phyloP scores from a whole-genome alignment of 1,140 invertebrate species.

The Anagrus nilaparvatae region DNA sequence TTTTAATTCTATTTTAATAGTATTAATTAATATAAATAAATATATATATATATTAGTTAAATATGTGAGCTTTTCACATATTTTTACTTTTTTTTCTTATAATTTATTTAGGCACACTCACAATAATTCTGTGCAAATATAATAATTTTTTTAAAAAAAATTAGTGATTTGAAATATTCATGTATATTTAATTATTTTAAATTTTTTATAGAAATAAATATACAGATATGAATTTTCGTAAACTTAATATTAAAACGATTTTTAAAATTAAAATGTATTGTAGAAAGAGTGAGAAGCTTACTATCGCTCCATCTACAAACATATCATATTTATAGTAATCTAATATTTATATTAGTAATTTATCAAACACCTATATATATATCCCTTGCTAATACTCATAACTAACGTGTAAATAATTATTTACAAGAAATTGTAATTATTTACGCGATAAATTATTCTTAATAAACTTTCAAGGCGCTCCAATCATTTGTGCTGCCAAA shows the following conservation, averaged over 20 bases:
- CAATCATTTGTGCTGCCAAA: slow-evolving; percentile 77
- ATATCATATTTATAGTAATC: not conserved
- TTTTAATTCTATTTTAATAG: slow-evolving; percentile 13
- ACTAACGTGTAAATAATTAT: not conserved
- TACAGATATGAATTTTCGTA: not conserved
- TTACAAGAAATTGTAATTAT: not conserved
- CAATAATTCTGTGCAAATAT: not conserved
- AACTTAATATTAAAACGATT: not conserved
- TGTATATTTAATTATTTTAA: not conserved
- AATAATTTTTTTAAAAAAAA: too few species aligned
- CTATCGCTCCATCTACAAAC: slow-evolving; percentile 12
- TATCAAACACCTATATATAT: not conserved
- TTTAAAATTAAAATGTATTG: slow-evolving; percentile 1
- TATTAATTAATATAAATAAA: slow-evolving; percentile 6
- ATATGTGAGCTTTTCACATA: not conserved
- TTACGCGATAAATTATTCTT: not conserved
- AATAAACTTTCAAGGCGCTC: slow-evolving; percentile 40
- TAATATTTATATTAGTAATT: not conserved
- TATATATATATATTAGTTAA: not conserved
- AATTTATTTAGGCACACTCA: not conserved
- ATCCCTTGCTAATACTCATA: not conserved
- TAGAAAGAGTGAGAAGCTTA: slow-evolving; percentile 1
- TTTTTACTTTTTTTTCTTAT: not conserved
- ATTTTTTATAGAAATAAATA: not conserved
- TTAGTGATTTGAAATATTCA: too few species aligned